Base-by-base conservation (phyloP, 2,113 vertebrate genomes). In the Hippoglossus stenolepis region DNA sequence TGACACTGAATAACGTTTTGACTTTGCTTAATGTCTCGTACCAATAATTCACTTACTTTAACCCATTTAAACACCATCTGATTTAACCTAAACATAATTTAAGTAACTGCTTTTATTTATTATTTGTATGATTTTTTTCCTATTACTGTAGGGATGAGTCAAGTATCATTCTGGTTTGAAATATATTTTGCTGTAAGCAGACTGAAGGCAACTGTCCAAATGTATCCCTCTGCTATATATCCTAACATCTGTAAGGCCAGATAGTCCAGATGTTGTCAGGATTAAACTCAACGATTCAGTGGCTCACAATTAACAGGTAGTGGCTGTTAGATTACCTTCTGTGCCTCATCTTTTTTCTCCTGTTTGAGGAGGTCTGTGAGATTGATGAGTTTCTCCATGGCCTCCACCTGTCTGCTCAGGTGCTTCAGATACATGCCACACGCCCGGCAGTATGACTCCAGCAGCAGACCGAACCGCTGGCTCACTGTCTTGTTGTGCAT, bases 401-500 rank as follows among this genome's bases (percentile, higher is more conserved):
- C 98, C 78, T 99, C 98, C 85, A 99, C 98, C 90, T 99, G 98
- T 79, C 97, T 93, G 90, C 97, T 97, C 88, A 99, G 94, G 84
- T 99, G 98, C 85, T 99, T 99, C 83, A 99, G 94, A 88, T 99
- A 99, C 98, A 99, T 98, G 65, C 98, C 98, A 84, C 98, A 99
- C 0, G 97, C 97, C 77, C 97, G 95, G 79, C 97, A 99, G 89
- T 99, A 99, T 13, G 98, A 98, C 87, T 99, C 97, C 93, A 99
- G 92, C 85, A 99, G 96, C 67, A 99, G 94, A 51, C 97, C 98
- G 70, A 99, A 99, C 65, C 98, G 96, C 91, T 99, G 97, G 88
- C 97, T 98, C 68, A 99, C 98, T 0, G 97, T 98, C 93, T 99
- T 99, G 93, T 97, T 99, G 95, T 99, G 98, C 97, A 99, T 99